These are phyloP conservation scores for Ectobius pallidus DNA, from an alignment of 2,888 invertebrate genomes.

Conservation along the genomic window DNA sequence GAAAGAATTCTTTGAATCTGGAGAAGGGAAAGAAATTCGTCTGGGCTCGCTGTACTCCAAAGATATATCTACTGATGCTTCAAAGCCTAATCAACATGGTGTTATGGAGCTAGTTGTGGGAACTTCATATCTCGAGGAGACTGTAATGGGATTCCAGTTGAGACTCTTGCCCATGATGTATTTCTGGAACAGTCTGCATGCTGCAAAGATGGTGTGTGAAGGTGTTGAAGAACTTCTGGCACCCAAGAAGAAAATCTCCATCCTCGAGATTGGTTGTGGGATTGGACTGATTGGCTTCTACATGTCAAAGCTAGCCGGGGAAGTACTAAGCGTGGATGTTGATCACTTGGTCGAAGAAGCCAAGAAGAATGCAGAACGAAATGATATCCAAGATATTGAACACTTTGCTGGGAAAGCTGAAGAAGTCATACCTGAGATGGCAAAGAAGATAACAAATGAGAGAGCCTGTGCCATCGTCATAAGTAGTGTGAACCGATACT, in stretches of 20 bases:
- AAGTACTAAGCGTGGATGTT: background rate
- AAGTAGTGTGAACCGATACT: background rate
- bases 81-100: too few relatives aligned
- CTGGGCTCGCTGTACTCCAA: slow-evolving; percentile 3
- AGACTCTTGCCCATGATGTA: background rate
- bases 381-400: background rate
- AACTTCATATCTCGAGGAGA: slow-evolving; percentile 2
- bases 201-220: background rate
- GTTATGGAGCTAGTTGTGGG: background rate
- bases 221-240: background rate
- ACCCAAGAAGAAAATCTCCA: background rate
- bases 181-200: slow-evolving; percentile 7
- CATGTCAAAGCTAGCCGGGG: slow-evolving; percentile 10
- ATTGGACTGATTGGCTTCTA: slow-evolving; percentile 7
- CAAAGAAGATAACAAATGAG: background rate
- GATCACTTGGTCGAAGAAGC: slow-evolving; percentile 2
- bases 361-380: background rate
- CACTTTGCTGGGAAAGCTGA: slow-evolving; percentile 1
- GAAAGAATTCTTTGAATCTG: slow-evolving; percentile 10
- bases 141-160: background rate
- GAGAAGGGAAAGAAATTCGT: background rate
- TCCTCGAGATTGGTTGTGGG: slow-evolving; percentile 7
- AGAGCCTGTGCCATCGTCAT: slow-evolving; percentile 13
- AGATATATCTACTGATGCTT: background rate
- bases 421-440: background rate